Evolutionary conservation across 2,888 invertebrate genomes (phyloP), one percentile per base, ranked within the genome.

Genomic region (Resseliella maxima): DNA sequence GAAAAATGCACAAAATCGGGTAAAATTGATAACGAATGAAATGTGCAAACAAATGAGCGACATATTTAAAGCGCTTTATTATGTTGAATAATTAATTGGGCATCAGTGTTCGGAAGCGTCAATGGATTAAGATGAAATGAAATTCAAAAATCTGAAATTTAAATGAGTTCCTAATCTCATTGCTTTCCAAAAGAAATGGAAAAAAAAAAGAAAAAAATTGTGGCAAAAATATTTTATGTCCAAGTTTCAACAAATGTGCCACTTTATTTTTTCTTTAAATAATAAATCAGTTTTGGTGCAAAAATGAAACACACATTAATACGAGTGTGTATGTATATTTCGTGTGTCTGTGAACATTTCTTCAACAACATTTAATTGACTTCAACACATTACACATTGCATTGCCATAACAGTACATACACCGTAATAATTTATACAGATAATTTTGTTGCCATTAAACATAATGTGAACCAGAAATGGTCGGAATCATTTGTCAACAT

Each of bases 201-300:
- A n/a, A n/a, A n/a, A 50, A 50, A 50, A 15, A 50, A 2, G 18
- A 59, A n/a, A n/a, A n/a, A n/a, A n/a, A n/a, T n/a, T n/a, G n/a
- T n/a, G 24, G 59, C 31, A 31, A 31, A 72, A 27, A 72, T 3
- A 72, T 72, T 24, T 31, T 31, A 72, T 72, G 72, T 35, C 24
- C 72, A 72, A 31, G 31, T 72, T 72, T 72, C 18, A 18, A 31
- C 31, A 15, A 31, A 18, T 50, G 50, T 2, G 72, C 0, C 2
- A 1, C 72, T 15, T 50, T 50, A 31, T n/a, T 31, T 72, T 72
- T 72, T 72, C 15, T 10, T n/a, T 72, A 31, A 72, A 72, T 72
- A 72, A 72, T 72, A 31, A 72, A 72, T 72, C 31, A 15, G 5
- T 10, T 72, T 72, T 72, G 72, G 72, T 72, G 72, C 72, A 72